phyloP scores from a whole-genome alignment of 2,113 vertebrate genomes.

The Arvicanthis niloticus region DNA sequence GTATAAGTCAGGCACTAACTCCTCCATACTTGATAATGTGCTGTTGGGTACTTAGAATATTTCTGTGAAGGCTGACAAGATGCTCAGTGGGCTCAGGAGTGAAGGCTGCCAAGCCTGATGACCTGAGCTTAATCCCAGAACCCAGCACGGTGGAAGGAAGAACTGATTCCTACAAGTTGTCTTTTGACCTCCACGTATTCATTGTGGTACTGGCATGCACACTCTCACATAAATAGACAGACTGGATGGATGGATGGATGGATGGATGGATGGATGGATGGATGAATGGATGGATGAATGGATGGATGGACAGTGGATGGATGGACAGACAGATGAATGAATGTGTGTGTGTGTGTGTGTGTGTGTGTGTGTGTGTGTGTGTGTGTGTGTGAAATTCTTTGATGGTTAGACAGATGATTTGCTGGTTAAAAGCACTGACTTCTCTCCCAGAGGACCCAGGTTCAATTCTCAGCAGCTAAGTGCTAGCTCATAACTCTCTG shows the following conservation, averaged over 20 bases:
- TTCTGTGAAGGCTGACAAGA: neutral
- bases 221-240: neutral
- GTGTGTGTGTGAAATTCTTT: neutral
- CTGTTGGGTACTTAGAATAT: neutral
- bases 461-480: neutral
- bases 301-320: neutral
- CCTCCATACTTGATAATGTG: neutral
- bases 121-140: neutral
- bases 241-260: too few species aligned
- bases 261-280: neutral
- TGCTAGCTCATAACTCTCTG: neutral
- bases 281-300: neutral
- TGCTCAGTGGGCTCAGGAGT: neutral
- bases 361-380: too few species aligned
- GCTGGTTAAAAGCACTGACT: neutral
- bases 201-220: neutral
- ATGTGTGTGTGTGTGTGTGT: too few species aligned
- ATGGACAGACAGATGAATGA: neutral
- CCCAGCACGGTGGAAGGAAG: neutral
- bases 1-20: neutral
- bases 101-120: neutral
- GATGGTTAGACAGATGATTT: neutral
- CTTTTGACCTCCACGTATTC: neutral
- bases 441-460: neutral
- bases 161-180: neutral